Evolutionary conservation across 2,113 vertebrate species (phyloP), one percentile per base, ranked within the genome.

Genomic region (Heliornis fulica): DNA sequence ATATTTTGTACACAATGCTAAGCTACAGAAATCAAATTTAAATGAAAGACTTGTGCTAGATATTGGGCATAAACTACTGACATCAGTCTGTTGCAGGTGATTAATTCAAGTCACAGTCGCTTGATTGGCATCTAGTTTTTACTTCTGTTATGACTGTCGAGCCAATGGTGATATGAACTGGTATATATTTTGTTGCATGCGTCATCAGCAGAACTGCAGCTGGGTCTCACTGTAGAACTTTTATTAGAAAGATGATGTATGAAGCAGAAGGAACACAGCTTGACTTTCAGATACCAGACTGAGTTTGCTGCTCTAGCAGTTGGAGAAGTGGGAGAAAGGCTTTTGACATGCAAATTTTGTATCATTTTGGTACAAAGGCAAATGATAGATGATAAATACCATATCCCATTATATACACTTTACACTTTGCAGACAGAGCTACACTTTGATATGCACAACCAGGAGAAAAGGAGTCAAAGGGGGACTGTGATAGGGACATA

Each of bases 321-420:
- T 71, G 87, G 86, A 89, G 80, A 89, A 89, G 82, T 78, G 72
- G 64, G 63, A 92, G 84, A 78, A 48, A 81, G 43, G 74, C 83
- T 96, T 94, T 97, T 95, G 93, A 93, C 90, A 94, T 96, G 94
- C 88, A 95, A 90, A 96, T 95, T 78, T 50, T 34, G 29, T 84
- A 15, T 43, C 34, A 43, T 90, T 95, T 95, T 29, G 64, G 85
- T 92, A 81, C 64, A 90, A 90, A 93, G 56, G 85, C 23, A n/a
- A 92, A 31, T 90, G 88, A 86, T 68, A 60, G 72, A 26, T 77
- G 93, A 53, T 48, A 78, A 94, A 86, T 87, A 64, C 21, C 15
- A 23, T 40, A 50, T 66, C 29, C 71, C 84, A 41, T 85, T 74
- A 51, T 4, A 20, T 4, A 25, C 21, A 25, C 59, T 77, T 51